phyloP scores from a whole-genome alignment of 2,888 invertebrate species.

The Parapristionchus giblindavisi region DNA sequence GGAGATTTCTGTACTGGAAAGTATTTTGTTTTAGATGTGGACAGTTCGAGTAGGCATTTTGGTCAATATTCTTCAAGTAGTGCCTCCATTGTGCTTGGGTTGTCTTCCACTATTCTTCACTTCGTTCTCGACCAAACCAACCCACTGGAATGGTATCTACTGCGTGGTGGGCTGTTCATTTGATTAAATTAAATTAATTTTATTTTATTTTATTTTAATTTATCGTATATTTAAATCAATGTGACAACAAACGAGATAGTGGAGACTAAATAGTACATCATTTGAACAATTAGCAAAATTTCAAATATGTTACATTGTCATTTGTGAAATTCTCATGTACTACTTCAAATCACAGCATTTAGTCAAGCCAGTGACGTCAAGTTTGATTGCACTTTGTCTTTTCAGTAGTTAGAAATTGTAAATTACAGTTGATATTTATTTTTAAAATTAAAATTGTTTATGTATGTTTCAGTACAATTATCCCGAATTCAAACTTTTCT shows the following conservation, averaged over 20 bases:
- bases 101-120: background rate
- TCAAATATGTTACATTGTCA: no score
- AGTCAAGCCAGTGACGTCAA: no score
- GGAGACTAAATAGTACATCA: no score
- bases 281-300: no score
- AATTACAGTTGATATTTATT: background rate
- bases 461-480: conserved; percentile 7
- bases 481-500: conserved; percentile 1
- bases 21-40: conserved; percentile 3
- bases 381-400: conserved; percentile 1
- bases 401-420: background rate
- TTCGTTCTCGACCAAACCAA: conserved; percentile 5
- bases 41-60: background rate
- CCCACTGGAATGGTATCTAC: no score
- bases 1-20: background rate
- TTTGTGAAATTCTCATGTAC: no score
- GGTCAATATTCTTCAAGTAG: background rate
- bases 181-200: no score
- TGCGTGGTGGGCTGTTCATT: no score
- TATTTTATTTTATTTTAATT: no score
- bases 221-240: no score
- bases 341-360: no score
- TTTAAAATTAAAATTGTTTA: background rate
- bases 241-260: no score
- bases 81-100: background rate